Conservation (phyloP, 2,113 vertebrate species). For the Indicator maculatus region DNA sequence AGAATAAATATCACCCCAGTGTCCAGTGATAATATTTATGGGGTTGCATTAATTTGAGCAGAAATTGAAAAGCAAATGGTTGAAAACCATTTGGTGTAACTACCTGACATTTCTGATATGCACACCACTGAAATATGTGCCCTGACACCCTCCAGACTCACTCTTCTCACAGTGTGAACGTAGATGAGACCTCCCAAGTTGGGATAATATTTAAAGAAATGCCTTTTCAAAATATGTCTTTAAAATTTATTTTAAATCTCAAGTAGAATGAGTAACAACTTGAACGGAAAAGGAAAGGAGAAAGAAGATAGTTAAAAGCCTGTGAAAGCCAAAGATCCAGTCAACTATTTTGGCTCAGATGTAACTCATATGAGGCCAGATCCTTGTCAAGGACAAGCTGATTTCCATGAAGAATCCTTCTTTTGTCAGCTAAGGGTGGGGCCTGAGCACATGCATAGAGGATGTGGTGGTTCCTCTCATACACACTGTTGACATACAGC, state of each 20-base stretch:
- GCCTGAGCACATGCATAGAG: fast-evolving
- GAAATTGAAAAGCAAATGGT: background rate
- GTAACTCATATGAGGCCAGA: background rate
- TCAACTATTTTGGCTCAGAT: background rate
- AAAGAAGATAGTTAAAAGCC: background rate
- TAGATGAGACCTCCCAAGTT: background rate
- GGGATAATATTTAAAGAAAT: background rate
- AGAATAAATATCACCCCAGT: background rate
- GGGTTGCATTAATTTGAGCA: background rate
- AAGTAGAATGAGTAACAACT: background rate
- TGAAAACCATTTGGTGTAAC: background rate
- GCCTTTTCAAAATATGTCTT: background rate
- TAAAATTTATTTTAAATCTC: background rate
- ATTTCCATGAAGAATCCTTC: background rate
- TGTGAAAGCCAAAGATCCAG: background rate
- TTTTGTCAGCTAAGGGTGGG: background rate
- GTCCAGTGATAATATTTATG: background rate
- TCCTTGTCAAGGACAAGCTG: background rate
- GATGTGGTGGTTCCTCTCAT: fast-evolving
- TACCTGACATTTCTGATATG: background rate
- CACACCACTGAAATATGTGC: background rate
- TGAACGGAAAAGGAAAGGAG: background rate
- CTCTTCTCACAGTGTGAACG: background rate
- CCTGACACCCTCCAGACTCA: background rate
- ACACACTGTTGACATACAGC: background rate